A percentile compares a stretch with the other conserved stretches of the same genome.
phyloP scores from a whole-genome alignment of 2,888 invertebrate species.

The Drosophila tanythrix region DNA sequence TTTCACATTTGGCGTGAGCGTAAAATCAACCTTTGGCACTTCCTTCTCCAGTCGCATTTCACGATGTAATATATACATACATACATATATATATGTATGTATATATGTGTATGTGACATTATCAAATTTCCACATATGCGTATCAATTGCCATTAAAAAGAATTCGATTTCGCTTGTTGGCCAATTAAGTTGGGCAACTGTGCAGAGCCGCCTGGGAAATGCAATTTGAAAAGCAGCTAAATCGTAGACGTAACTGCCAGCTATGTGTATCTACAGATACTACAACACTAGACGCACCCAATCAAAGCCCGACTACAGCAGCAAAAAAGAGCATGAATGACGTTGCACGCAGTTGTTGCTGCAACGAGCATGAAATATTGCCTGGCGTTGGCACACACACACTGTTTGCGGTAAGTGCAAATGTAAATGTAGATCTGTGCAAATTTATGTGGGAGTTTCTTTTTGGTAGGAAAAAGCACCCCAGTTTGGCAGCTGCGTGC shows the following conservation, averaged over 20 bases:
- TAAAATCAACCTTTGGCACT: constrained; percentile 67
- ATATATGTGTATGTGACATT: constrained; percentile 17
- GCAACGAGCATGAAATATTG: constrained; percentile 63
- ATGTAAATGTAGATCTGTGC: constrained; percentile 54
- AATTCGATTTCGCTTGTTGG: constrained; percentile 19
- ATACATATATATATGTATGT: neutral
- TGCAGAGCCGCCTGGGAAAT: constrained; percentile 37
- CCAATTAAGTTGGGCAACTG: constrained; percentile 48
- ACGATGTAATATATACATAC: neutral
- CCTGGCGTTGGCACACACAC: constrained; percentile 43
- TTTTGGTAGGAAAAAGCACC: constrained; percentile 8
- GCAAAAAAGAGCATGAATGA: constrained; percentile 43
- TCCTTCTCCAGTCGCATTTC: constrained; percentile 38
- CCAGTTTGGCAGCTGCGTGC: constrained; percentile 16
- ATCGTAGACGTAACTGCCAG: constrained; percentile 24
- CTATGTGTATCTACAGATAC: constrained; percentile 20
- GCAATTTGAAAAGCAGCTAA: constrained; percentile 25
- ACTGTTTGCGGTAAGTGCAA: constrained; percentile 38
- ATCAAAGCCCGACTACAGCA: constrained; percentile 28
- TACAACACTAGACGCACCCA: constrained; percentile 31
- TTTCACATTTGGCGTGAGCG: constrained; percentile 62
- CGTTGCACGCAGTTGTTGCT: constrained; percentile 35
- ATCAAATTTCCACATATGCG: constrained; percentile 29
- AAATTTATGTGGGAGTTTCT: constrained; percentile 74
- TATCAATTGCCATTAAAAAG: constrained; percentile 14